phyloP scores from a whole-genome alignment of 2,113 vertebrate genomes.

The Callipepla californica region DNA sequence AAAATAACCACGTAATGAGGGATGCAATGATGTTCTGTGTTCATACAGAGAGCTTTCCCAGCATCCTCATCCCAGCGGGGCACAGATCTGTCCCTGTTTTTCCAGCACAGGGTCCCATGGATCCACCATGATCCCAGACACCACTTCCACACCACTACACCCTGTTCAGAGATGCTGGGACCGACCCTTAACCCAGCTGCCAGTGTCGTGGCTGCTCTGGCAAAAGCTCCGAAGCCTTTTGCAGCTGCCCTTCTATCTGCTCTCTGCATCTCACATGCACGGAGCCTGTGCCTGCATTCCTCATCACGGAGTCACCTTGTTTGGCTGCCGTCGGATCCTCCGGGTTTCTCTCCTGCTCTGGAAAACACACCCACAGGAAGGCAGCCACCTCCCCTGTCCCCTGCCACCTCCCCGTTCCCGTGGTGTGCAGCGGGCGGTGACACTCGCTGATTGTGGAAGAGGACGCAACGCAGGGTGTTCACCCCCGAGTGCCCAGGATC shows the following conservation, averaged over 20 bases:
- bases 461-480: neutral
- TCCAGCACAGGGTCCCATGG: neutral
- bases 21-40: accelerated
- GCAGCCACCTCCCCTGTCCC: neutral
- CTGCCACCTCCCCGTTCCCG: neutral
- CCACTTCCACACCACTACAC: accelerated
- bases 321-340: conserved; percentile 5
- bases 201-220: neutral
- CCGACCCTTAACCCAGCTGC: neutral
- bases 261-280: neutral
- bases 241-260: neutral
- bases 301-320: conserved; percentile 34
- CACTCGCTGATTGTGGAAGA: neutral
- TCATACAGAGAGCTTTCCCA: neutral
- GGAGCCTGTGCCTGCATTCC: conserved; percentile 48
- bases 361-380: conserved; percentile 55
- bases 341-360: conserved; percentile 44
- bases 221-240: neutral
- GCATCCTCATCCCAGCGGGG: neutral
- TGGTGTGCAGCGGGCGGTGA: neutral
- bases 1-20: accelerated
- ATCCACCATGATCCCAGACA: accelerated
- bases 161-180: neutral
- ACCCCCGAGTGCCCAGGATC: neutral
- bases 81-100: neutral